Evolutionary conservation across 30 jellyfish, hydroid and myxozoan genomes (phyloP).

Genomic region (Chrysaora quinquecirrha): DNA sequence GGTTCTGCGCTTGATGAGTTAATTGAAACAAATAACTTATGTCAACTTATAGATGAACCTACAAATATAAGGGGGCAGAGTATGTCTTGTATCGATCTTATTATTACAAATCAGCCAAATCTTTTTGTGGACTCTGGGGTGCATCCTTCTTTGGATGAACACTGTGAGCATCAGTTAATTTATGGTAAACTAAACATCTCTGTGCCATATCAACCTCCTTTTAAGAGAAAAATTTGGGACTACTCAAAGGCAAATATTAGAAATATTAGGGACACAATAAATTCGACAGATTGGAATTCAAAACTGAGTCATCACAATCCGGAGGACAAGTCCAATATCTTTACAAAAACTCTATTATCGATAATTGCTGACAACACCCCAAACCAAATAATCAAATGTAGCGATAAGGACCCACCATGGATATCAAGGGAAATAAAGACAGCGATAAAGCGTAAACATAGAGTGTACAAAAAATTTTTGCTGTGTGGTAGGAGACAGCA

Average conservation of each 20-base stretch:
- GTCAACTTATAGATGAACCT: slow-evolving; percentile 26
- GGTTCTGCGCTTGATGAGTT: too few relatives aligned
- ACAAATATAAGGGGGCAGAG: slow-evolving; percentile 35
- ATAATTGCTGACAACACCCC: neutral
- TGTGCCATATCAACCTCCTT: slow-evolving; percentile 24
- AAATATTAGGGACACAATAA: neutral
- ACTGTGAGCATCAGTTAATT: slow-evolving; percentile 44
- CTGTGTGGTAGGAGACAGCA: slow-evolving; percentile 9
- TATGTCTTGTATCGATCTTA: slow-evolving; percentile 52
- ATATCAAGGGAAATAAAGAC: slow-evolving; percentile 12
- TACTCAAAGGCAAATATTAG: slow-evolving; percentile 21
- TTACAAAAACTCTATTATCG: slow-evolving; percentile 20
- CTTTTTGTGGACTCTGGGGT: slow-evolving; percentile 48
- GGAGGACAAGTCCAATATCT: neutral
- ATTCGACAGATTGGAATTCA: neutral
- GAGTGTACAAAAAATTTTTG: neutral
- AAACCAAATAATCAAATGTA: slow-evolving; percentile 4
- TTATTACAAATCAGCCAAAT: slow-evolving; percentile 51
- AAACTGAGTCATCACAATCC: neutral
- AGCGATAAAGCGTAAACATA: slow-evolving; percentile 10
- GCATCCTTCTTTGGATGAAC: slow-evolving; percentile 49
- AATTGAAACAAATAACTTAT: too few relatives aligned
- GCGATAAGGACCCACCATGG: slow-evolving; percentile 27
- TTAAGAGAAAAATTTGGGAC: slow-evolving; percentile 28
- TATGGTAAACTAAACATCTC: slow-evolving; percentile 34